A percentile compares a stretch with the other conserved stretches of the same genome.
Evolutionary conservation across 2,113 vertebrate species (phyloP).

Genomic region (Xenopus borealis): DNA sequence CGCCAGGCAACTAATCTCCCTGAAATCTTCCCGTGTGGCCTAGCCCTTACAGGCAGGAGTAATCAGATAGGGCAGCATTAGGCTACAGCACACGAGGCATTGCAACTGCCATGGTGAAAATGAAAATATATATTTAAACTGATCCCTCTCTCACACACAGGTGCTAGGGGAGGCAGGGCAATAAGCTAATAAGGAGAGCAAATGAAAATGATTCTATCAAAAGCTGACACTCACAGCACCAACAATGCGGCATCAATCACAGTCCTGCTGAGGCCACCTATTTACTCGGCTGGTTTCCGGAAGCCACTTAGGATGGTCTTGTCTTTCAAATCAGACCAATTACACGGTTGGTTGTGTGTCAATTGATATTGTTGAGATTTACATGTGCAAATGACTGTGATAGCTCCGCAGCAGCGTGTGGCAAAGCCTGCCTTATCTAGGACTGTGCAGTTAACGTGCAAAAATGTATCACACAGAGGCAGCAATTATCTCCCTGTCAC

Average conservation of each 20-base stretch:
- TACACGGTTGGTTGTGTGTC: conserved; percentile 28
- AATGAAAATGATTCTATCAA: neutral
- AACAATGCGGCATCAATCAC: neutral
- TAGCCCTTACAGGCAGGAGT: no score
- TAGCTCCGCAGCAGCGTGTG: neutral
- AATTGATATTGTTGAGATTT: conserved; percentile 6
- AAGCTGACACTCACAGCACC: neutral
- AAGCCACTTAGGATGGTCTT: conserved; percentile 3
- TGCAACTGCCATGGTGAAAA: no score
- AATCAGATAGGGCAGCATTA: no score
- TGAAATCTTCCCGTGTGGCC: no score
- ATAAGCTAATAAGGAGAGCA: no score
- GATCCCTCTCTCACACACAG: no score
- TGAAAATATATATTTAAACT: no score
- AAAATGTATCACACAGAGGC: neutral
- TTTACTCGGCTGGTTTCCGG: neutral
- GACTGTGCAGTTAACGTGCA: neutral
- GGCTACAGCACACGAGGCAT: no score
- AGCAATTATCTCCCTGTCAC: neutral
- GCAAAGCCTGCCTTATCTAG: neutral
- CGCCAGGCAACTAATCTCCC: no score
- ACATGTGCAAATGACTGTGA: conserved; percentile 14
- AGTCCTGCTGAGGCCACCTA: conserved; percentile 10
- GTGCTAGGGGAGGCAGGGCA: no score
- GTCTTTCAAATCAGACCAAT: conserved; percentile 40